phyloP scores from a whole-genome alignment of 2,797 vertebrate genomes.

The Odontamblyopus rebecca region DNA sequence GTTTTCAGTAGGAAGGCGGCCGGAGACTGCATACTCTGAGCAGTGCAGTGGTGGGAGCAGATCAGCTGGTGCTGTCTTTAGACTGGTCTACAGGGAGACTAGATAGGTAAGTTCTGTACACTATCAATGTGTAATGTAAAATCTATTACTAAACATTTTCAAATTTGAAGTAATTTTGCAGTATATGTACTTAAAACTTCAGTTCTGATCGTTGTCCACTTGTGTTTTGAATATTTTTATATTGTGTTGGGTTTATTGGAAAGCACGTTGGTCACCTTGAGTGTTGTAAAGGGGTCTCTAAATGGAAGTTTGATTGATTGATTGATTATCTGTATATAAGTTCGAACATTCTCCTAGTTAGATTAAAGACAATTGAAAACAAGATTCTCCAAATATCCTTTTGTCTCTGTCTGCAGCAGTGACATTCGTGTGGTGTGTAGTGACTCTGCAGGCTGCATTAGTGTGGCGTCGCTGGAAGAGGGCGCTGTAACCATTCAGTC shows the following conservation, averaged over 20 bases:
- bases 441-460: slow-evolving; percentile 88
- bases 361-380: too few relatives aligned
- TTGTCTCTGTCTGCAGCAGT: slow-evolving; percentile 52
- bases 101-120: slow-evolving; percentile 75
- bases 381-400: too few relatives aligned
- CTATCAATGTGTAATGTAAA: background rate
- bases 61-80: slow-evolving; percentile 86
- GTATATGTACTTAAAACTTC: too few relatives aligned
- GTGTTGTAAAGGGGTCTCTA: too few relatives aligned
- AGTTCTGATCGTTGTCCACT: too few relatives aligned
- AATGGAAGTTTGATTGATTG: too few relatives aligned
- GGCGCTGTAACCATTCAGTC: slow-evolving; percentile 64
- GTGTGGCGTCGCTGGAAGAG: slow-evolving; percentile 77
- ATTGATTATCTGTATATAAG: background rate
- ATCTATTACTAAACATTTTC: background rate
- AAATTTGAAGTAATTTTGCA: too few relatives aligned
- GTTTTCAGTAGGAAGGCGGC: slow-evolving; percentile 80
- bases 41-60: slow-evolving; percentile 72
- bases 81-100: slow-evolving; percentile 91
- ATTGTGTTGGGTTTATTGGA: too few relatives aligned
- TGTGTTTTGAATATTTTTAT: too few relatives aligned
- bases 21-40: slow-evolving; percentile 73
- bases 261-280: too few relatives aligned
- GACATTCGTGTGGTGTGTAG: slow-evolving; percentile 86
- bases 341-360: too few relatives aligned